Percentiles rank a stretch among this genome's conserved stretches.
These are phyloP conservation scores for Ceyx margarethae DNA, from an alignment of 2,113 vertebrate species.

Conservation along the genomic window DNA sequence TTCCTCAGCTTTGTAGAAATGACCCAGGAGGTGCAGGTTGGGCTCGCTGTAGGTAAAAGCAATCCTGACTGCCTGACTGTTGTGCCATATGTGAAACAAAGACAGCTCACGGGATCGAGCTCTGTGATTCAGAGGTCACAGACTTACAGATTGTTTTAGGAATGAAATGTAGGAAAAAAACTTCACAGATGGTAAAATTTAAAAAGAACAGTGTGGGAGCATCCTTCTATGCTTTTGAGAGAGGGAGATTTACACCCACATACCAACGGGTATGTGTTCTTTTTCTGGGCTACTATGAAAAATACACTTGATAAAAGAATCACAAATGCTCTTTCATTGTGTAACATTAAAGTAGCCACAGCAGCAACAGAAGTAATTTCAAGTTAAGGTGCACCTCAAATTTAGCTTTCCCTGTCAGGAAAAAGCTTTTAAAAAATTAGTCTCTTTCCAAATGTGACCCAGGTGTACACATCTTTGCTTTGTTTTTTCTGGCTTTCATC, in stretches of 20 bases:
- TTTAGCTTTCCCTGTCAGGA: neutral
- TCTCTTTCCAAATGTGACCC: neutral
- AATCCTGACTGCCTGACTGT: neutral
- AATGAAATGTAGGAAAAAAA: neutral
- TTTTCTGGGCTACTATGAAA: conserved; percentile 22
- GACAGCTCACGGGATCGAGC: neutral
- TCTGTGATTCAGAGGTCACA: neutral
- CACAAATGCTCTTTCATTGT: neutral
- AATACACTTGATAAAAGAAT: neutral
- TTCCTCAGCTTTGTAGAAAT: neutral
- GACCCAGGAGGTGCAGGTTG: neutral
- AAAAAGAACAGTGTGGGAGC: conserved; percentile 27
- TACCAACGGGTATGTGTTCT: neutral
- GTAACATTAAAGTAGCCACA: neutral
- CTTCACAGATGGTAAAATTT: neutral
- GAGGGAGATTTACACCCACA: conserved; percentile 13
- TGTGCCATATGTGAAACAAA: neutral
- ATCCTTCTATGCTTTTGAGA: neutral
- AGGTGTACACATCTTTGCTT: neutral
- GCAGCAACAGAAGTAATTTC: neutral
- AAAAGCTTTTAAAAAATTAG: neutral
- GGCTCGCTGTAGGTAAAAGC: neutral
- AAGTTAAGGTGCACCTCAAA: neutral
- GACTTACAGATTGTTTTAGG: neutral
- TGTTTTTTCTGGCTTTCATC: neutral